Percentiles rank a stretch among this genome's conserved stretches.
Evolutionary conservation across 2,888 invertebrate species (phyloP).

Genomic region (Drosophila nr. fundita): DNA sequence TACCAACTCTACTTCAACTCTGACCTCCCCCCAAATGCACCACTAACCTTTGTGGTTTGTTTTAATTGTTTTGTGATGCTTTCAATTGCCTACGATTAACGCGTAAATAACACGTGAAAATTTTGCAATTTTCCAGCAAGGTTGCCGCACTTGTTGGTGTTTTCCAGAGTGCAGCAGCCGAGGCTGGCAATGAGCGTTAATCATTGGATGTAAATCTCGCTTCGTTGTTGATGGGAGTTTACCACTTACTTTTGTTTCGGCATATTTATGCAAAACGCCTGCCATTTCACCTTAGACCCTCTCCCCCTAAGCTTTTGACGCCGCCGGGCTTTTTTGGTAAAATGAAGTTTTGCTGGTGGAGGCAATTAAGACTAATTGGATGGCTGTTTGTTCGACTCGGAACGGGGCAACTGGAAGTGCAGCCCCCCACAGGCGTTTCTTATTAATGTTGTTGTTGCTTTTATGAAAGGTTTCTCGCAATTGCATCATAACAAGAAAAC

Average conservation of each 20-base stretch:
- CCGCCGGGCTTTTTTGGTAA: constrained; percentile 42
- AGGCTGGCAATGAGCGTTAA: constrained; percentile 61
- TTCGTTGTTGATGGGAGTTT: constrained; percentile 61
- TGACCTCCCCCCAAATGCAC: not conserved
- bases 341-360: constrained; percentile 54
- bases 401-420: constrained; percentile 49
- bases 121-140: constrained; percentile 69
- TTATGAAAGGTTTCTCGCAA: constrained; percentile 40
- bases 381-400: constrained; percentile 34
- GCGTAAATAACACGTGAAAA: constrained; percentile 76
- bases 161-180: constrained; percentile 46
- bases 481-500: constrained; percentile 43
- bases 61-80: constrained; percentile 55
- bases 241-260: constrained; percentile 54
- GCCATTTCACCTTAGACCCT: constrained; percentile 13
- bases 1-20: constrained; percentile 18
- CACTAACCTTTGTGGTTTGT: constrained; percentile 14
- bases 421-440: constrained; percentile 52
- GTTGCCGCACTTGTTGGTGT: constrained; percentile 47
- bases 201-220: constrained; percentile 59
- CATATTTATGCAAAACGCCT: constrained; percentile 59
- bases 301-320: constrained; percentile 15
- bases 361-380: constrained; percentile 77
- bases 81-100: constrained; percentile 73
- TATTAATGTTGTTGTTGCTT: constrained; percentile 4